phyloP scores from a whole-genome alignment of 1,140 invertebrate species.

The Caerostris darwini region DNA sequence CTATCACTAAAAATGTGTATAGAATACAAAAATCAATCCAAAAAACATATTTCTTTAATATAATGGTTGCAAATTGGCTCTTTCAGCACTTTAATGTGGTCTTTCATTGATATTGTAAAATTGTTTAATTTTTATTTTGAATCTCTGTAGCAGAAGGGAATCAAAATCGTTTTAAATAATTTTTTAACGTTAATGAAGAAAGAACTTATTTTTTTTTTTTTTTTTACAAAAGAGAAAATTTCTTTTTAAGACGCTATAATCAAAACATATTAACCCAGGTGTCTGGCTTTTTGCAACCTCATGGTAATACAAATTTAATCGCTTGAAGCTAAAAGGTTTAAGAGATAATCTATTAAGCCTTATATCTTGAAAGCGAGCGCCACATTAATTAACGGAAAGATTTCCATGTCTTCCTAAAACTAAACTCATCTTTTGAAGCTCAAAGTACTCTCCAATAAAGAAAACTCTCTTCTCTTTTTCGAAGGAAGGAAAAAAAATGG shows the following conservation, averaged over 20 bases:
- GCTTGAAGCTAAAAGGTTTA: slow-evolving; percentile 45
- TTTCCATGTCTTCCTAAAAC: slow-evolving; percentile 13
- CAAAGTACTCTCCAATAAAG: slow-evolving; percentile 12
- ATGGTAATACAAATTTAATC: slow-evolving; percentile 50
- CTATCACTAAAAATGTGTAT: too few species aligned
- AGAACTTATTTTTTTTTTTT: not conserved
- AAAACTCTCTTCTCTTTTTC: not conserved
- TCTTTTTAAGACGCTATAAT: slow-evolving; percentile 22
- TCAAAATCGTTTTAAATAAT: not conserved
- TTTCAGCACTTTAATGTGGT: too few species aligned
- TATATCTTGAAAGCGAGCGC: slow-evolving; percentile 22
- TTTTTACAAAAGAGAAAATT: not conserved
- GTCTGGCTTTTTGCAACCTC: slow-evolving; percentile 25
- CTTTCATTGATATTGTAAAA: too few species aligned
- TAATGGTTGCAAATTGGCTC: too few species aligned
- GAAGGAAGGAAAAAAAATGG: not conserved
- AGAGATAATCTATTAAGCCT: slow-evolving; percentile 46
- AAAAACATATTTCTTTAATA: too few species aligned
- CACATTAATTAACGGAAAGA: slow-evolving; percentile 43
- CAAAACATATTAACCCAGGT: slow-evolving; percentile 51
- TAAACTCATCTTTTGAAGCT: slow-evolving; percentile 30
- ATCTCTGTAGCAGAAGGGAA: not conserved
- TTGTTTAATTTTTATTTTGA: too few species aligned
- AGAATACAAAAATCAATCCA: too few species aligned
- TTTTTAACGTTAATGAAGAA: not conserved